Evolutionary conservation across 2,888 invertebrate species (phyloP), one percentile per base, ranked within the genome.

Genomic region (Agriopis marginaria): DNA sequence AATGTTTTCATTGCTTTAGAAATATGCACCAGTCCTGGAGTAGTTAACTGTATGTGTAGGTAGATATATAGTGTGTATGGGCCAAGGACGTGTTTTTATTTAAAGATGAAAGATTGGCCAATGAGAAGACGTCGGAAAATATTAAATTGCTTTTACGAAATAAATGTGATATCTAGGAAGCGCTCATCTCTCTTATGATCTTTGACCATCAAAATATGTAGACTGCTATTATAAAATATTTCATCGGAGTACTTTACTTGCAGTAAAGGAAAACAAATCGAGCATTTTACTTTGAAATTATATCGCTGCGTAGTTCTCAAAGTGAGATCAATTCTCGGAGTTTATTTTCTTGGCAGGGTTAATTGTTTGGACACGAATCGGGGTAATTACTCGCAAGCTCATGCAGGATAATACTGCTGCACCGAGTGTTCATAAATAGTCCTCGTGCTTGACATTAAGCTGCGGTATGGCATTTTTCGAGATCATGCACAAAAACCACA

Each of bases 381-480:
- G 58, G 54, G 75, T 72, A 76, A 76, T 76, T 74, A 69, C 45
- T 60, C 23, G 59, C 49, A 72, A 64, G 71, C 69, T 51, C 71
- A 70, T 56, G 66, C 62, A 66, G 68, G 70, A 71, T 71, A 71
- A 71, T 75, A 79, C 75, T 75, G 64, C 70, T 65, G 74, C 75
- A 47, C 62, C 74, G 75, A 78, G 72, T 72, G 77, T 75, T 75
- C 76, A 77, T 76, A 74, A 82, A 83, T 82, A 79, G 73, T 76
- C 75, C 72, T 70, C 78, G 75, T 75, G 82, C 79, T 85, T 85
- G 85, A 84, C 87, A 87, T 88, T 87, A 83, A 85, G 79, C 79
- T 82, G 77, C 76, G 83, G 83, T 83, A 84, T 84, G 86, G 82
- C 75, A 86, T 86, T 87, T 85, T 81, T 79, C 75, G 78, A 77